A percentile compares a stretch with the other conserved stretches of the same genome.
These are phyloP conservation scores for Timema cristinae DNA, from an alignment of 2,888 invertebrate species.

Conservation along the genomic window DNA sequence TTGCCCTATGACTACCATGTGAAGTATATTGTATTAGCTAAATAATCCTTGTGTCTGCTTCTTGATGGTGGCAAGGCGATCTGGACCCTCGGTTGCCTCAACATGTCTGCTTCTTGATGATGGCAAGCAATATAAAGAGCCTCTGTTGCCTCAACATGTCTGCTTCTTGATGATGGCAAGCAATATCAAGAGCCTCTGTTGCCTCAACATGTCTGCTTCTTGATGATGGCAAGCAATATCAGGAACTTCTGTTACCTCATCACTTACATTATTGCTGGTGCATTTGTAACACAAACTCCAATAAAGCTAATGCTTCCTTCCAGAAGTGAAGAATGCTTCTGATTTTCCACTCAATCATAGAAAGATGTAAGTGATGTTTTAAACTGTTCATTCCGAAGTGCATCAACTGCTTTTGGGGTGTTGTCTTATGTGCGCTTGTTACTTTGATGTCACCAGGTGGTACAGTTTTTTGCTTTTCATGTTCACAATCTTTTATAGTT, in stretches of 20 bases:
- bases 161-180: too few relatives aligned
- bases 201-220: too few relatives aligned
- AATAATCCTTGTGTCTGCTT: too few relatives aligned
- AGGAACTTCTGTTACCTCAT: constrained; percentile 1
- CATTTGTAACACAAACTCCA: constrained; percentile 3
- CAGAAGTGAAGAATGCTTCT: background rate
- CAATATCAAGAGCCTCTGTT: too few relatives aligned
- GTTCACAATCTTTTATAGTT: too few relatives aligned
- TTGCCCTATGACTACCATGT: constrained; percentile 3
- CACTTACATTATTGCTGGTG: background rate
- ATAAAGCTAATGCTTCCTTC: background rate
- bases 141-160: too few relatives aligned
- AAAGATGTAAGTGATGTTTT: background rate
- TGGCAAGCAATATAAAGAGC: too few relatives aligned
- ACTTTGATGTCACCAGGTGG: too few relatives aligned
- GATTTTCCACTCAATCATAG: background rate
- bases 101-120: too few relatives aligned
- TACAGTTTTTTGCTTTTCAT: too few relatives aligned
- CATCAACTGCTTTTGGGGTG: background rate
- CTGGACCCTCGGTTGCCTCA: too few relatives aligned
- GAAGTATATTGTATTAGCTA: constrained; percentile 9
- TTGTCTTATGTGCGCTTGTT: constrained; percentile 2
- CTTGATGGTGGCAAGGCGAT: too few relatives aligned
- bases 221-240: constrained; percentile 4
- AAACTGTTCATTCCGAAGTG: constrained; percentile 5